Evolutionary conservation across 1,140 invertebrate genomes (phyloP), one percentile per base, ranked within the genome.

Genomic region (Drosophila bifasciata): DNA sequence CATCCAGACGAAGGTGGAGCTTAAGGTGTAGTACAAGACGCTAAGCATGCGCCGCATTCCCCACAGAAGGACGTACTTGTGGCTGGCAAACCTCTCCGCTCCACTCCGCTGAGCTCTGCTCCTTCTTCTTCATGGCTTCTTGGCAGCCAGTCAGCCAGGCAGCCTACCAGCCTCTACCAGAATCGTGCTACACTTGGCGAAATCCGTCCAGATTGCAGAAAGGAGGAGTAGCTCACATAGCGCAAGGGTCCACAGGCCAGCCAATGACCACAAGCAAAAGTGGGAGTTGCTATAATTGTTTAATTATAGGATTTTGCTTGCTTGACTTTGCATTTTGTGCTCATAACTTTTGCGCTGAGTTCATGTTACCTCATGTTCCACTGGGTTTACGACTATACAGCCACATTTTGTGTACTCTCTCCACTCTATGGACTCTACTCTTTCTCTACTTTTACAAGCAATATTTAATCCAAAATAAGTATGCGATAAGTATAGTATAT

Each of bases 281-380:
- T 91, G 89, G 89, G 89, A 91, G 89, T 91, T 91, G 85, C 89
- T 90, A 91, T 91, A 91, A 91, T 91, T 91, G 89, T 91, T 91
- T 91, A 91, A 91, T 91, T 91, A 91, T 91, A 91, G 89, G 89
- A 91, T 81, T 91, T 91, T 91, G 89, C 79, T 78, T 77, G 71
- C 77, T 89, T 83, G 85, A 80, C 85, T 89, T 85, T 90, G 86
- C 85, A 89, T 90, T 90, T 90, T 90, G 80, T 66, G 80, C 80
- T 78, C 77, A 85, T 79, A 81, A 89, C 78, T 79, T 88, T 88
- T 88, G 84, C 83, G 74, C 73, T 75, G 76, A 83, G 76, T 81
- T 88, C 71, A 67, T 72, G 69, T 70, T 67, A 80, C 81, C 77
- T 73, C 56, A n/a, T 52, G 62, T 25, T 53, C 21, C 51, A 13